Percentiles rank a stretch among this genome's conserved stretches.
These are phyloP conservation scores for Drosophila fungiperda DNA, from an alignment of 2,888 invertebrate species.

Conservation along the genomic window DNA sequence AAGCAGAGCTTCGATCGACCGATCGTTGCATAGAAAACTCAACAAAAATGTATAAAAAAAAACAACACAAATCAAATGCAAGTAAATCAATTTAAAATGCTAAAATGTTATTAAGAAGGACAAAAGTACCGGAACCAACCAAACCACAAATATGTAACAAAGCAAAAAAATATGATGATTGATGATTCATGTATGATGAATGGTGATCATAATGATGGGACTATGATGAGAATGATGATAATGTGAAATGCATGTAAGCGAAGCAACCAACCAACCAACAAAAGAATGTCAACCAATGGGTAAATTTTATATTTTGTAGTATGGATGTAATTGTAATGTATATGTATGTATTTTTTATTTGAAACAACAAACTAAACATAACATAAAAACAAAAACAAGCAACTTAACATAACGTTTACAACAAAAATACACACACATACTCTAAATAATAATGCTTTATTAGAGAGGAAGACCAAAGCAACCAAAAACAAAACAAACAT, in stretches of 20 bases:
- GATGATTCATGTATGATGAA: not conserved
- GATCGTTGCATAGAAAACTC: slow-evolving; percentile 37
- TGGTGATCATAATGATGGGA: not conserved
- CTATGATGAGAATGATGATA: slow-evolving; percentile 17
- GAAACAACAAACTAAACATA: slow-evolving; percentile 67
- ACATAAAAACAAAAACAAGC: slow-evolving; percentile 59
- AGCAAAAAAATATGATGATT: slow-evolving; percentile 28
- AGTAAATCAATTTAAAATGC: slow-evolving; percentile 52
- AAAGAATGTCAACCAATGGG: slow-evolving; percentile 81
- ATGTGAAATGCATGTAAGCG: slow-evolving; percentile 61
- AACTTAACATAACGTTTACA: slow-evolving; percentile 28
- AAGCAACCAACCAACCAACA: slow-evolving; percentile 80
- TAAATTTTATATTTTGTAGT: slow-evolving; percentile 81
- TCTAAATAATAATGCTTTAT: slow-evolving; percentile 72
- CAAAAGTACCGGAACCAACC: slow-evolving; percentile 64
- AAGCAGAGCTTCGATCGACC: slow-evolving; percentile 43
- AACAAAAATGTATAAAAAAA: not conserved
- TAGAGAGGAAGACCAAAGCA: slow-evolving; percentile 39
- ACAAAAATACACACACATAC: slow-evolving; percentile 41
- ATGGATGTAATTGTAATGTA: slow-evolving; percentile 77
- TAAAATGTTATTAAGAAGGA: slow-evolving; percentile 26
- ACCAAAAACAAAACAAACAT: slow-evolving; percentile 49
- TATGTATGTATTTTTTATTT: slow-evolving; percentile 77
- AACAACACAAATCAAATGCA: slow-evolving; percentile 46
- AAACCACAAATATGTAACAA: slow-evolving; percentile 62